Evolutionary conservation across 1,140 invertebrate species (phyloP).

Genomic region (Formica exsecta): DNA sequence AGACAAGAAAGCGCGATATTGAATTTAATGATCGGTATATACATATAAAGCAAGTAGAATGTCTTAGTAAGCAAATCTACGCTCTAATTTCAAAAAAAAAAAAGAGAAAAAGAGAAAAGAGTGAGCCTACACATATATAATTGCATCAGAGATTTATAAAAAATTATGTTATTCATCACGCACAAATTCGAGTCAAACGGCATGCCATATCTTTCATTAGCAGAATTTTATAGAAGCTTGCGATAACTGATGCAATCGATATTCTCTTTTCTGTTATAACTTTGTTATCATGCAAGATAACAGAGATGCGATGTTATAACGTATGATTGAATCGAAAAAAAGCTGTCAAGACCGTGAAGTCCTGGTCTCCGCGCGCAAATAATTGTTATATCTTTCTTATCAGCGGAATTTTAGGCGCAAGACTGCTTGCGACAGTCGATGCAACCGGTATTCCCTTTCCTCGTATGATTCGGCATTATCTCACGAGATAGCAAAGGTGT

Average conservation of each 20-base stretch:
- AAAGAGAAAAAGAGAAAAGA: not conserved
- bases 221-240: slow-evolving; percentile 2
- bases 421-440: not conserved
- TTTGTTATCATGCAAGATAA: slow-evolving; percentile 10
- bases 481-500: slow-evolving; percentile 16
- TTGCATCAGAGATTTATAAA: not conserved
- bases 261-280: not conserved
- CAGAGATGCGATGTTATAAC: not conserved
- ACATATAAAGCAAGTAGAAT: not conserved
- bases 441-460: slow-evolving; percentile 6
- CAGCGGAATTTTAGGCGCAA: slow-evolving; percentile 25
- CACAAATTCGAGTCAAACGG: too few relatives aligned
- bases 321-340: not conserved
- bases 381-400: not conserved
- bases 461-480: slow-evolving; percentile 41
- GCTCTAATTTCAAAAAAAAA: not conserved
- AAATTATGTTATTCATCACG: not conserved
- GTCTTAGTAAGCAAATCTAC: not conserved
- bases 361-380: not conserved
- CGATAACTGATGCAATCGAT: not conserved
- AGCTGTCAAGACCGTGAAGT: not conserved
- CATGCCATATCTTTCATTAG: not conserved
- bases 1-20: not conserved
- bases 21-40: not conserved
- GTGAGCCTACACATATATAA: not conserved